A percentile compares a stretch with the other conserved stretches of the same genome.
Conservation (phyloP, 2,888 invertebrate species). For the Eurytoma californica region DNA sequence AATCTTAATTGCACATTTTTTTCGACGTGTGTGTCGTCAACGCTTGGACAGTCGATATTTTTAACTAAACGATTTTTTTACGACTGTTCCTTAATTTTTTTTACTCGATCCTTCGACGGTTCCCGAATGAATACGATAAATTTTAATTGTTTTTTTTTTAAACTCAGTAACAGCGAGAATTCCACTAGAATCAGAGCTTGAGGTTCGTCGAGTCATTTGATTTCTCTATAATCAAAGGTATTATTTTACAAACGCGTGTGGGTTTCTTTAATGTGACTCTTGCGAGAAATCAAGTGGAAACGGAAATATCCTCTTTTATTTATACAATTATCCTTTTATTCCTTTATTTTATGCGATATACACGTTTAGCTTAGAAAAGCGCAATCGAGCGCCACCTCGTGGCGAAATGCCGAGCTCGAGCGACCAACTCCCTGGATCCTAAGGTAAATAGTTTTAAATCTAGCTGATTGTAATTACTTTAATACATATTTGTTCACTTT, state of each 20-base stretch:
- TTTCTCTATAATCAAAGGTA: background rate
- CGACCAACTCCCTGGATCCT: conserved; percentile 17
- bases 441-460: conserved; percentile 36
- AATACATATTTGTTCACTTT: background rate
- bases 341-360: conserved; percentile 19
- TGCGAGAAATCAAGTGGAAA: background rate
- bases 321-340: conserved; percentile 5
- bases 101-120: background rate
- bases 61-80: conserved; percentile 20
- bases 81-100: background rate
- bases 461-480: conserved; percentile 4
- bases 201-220: conserved; percentile 31
- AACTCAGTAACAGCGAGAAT: background rate
- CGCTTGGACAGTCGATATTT: conserved; percentile 8
- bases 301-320: background rate
- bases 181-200: conserved; percentile 34
- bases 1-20: conserved; percentile 37
- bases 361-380: conserved; percentile 25
- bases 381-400: conserved; percentile 12
- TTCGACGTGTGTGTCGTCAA: conserved; percentile 24
- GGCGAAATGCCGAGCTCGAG: conserved; percentile 11
- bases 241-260: background rate
- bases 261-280: background rate
- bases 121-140: background rate
- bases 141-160: conserved; percentile 1